Conservation (phyloP, 30 jellyfish, hydroid and myxozoan genomes). For the Turritopsis dohrnii region DNA sequence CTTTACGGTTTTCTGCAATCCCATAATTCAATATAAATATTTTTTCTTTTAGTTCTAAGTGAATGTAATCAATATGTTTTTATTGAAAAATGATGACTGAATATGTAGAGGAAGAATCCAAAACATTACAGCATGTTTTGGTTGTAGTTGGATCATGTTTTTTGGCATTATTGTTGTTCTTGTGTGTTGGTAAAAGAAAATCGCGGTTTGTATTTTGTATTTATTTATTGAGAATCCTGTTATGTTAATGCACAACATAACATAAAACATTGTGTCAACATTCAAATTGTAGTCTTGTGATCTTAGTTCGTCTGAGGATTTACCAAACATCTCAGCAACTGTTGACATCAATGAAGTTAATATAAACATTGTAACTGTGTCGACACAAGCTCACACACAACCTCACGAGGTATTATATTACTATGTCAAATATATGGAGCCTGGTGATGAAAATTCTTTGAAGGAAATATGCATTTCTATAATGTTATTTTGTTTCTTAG, state of each 20-base stretch:
- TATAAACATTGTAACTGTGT: background rate
- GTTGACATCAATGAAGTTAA: background rate
- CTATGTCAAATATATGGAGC: too few relatives aligned
- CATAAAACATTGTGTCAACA: too few relatives aligned
- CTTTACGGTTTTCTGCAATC: too few relatives aligned
- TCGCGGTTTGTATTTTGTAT: background rate
- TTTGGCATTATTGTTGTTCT: background rate
- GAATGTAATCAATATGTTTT: background rate
- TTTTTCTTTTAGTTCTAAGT: background rate
- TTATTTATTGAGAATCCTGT: background rate
- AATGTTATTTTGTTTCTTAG: too few relatives aligned
- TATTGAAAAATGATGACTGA: background rate
- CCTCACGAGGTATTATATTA: background rate
- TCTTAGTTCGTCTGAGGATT: background rate
- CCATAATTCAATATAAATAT: too few relatives aligned
- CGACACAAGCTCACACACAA: too few relatives aligned
- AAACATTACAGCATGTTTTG: background rate
- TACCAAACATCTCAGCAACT: background rate
- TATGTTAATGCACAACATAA: background rate
- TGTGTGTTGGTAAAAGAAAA: background rate
- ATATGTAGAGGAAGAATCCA: background rate
- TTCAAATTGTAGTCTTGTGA: too few relatives aligned
- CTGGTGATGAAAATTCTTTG: too few relatives aligned
- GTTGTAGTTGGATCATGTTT: background rate
- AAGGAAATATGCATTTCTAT: too few relatives aligned